A percentile compares a stretch with the other conserved stretches of the same genome.
Evolutionary conservation across 2,888 invertebrate genomes (phyloP).

Genomic region (Tetragonisca angustula): DNA sequence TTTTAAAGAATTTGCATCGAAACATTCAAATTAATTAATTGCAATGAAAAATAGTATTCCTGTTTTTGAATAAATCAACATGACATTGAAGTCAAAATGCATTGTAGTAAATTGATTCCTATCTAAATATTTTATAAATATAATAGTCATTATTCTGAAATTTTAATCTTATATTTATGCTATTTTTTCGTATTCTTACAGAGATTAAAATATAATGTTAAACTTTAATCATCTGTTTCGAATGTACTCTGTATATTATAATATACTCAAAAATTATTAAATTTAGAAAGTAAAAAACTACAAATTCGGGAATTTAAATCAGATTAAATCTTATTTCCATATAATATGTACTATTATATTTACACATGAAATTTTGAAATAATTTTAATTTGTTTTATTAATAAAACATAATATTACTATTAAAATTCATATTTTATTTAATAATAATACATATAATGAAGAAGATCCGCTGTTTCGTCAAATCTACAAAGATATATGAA

Average conservation of each 20-base stretch:
- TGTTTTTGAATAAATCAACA: neutral
- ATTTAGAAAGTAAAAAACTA: neutral
- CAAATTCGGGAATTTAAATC: neutral
- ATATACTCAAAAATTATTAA: neutral
- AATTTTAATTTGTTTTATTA: neutral
- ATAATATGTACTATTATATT: neutral
- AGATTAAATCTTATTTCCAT: neutral
- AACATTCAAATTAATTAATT: neutral
- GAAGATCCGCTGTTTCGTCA: neutral
- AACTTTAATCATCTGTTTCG: neutral
- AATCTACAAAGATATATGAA: neutral
- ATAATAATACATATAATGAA: neutral
- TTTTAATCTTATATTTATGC: neutral
- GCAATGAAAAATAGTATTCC: neutral
- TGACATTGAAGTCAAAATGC: neutral
- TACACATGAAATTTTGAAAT: too few relatives aligned
- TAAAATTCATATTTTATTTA: neutral
- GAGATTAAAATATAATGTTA: neutral
- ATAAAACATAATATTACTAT: neutral
- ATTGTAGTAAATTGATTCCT: neutral
- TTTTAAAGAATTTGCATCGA: neutral
- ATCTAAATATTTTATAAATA: neutral
- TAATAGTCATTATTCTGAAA: neutral
- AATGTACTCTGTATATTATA: neutral
- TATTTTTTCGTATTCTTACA: neutral